Evolutionary conservation across 2,888 invertebrate species (phyloP).

Genomic region (Agrochola circellaris): DNA sequence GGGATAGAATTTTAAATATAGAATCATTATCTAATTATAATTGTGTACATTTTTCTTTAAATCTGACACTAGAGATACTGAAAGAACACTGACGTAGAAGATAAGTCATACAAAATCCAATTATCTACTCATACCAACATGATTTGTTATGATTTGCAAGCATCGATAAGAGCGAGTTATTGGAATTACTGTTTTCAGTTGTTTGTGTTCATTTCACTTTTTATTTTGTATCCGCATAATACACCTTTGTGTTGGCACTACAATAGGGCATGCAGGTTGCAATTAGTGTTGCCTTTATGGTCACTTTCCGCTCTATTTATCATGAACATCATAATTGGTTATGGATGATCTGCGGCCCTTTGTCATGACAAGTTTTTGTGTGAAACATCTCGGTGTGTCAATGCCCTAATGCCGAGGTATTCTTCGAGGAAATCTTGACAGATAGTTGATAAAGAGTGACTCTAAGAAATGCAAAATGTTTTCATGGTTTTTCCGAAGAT

Average conservation of each 20-base stretch:
- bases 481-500: not conserved
- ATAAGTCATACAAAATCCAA: not conserved
- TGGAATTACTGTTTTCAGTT: not conserved
- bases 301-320: slow-evolving; percentile 73
- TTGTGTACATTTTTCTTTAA: not conserved
- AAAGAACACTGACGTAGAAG: slow-evolving; percentile 5
- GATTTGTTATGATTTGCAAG: slow-evolving; percentile 26
- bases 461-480: not conserved
- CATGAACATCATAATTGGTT: slow-evolving; percentile 64
- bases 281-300: slow-evolving; percentile 68
- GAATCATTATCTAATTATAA: not conserved
- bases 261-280: slow-evolving; percentile 40
- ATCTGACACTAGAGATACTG: slow-evolving; percentile 12
- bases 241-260: slow-evolving; percentile 37
- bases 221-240: slow-evolving; percentile 11
- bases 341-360: slow-evolving; percentile 66
- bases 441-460: not conserved
- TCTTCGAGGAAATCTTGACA: slow-evolving; percentile 16
- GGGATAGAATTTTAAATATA: not conserved
- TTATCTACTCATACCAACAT: slow-evolving; percentile 14
- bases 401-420: slow-evolving; percentile 13
- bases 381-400: slow-evolving; percentile 17
- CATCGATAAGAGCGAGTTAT: slow-evolving; percentile 25
- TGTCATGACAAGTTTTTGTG: slow-evolving; percentile 57
- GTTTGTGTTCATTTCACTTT: slow-evolving; percentile 21